These are phyloP conservation scores for Pyxicephalus adspersus DNA, from an alignment of 2,113 vertebrate genomes.

Conservation along the genomic window DNA sequence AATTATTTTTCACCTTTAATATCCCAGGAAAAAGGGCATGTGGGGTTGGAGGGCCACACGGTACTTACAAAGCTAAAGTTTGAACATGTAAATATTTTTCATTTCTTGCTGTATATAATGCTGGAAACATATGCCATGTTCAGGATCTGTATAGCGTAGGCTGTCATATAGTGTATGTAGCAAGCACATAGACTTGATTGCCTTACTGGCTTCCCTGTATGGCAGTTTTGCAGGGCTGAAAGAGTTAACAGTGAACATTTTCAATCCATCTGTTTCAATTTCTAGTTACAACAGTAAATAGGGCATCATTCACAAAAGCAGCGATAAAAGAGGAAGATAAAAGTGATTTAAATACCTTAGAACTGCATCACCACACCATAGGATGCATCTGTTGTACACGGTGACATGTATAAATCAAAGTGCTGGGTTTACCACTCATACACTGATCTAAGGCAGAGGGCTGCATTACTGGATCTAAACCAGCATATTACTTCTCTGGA, in stretches of 20 bases:
- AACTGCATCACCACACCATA: slow-evolving; percentile 38
- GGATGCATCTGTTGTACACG: slow-evolving; percentile 48
- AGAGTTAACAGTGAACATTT: slow-evolving; percentile 39
- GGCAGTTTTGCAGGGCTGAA: slow-evolving; percentile 12
- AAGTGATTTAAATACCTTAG: slow-evolving; percentile 52
- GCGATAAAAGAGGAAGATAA: slow-evolving; percentile 50
- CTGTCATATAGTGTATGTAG: too few relatives aligned
- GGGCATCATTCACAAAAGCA: slow-evolving; percentile 44
- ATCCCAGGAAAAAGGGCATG: too few relatives aligned
- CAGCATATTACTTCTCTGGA: neutral
- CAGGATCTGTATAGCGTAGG: too few relatives aligned
- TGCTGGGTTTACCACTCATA: neutral
- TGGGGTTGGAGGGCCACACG: too few relatives aligned
- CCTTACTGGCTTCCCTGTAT: neutral
- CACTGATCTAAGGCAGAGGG: neutral
- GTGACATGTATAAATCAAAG: slow-evolving; percentile 41
- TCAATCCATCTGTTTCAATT: slow-evolving; percentile 52
- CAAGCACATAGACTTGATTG: too few relatives aligned
- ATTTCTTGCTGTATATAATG: too few relatives aligned
- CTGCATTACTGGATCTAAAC: neutral
- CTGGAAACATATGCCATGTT: too few relatives aligned
- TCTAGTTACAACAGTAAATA: slow-evolving; percentile 56
- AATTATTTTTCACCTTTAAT: too few relatives aligned
- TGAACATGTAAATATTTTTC: too few relatives aligned
- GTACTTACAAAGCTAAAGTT: too few relatives aligned